phyloP scores from a whole-genome alignment of 2,113 vertebrate species.

The Otis tarda region DNA sequence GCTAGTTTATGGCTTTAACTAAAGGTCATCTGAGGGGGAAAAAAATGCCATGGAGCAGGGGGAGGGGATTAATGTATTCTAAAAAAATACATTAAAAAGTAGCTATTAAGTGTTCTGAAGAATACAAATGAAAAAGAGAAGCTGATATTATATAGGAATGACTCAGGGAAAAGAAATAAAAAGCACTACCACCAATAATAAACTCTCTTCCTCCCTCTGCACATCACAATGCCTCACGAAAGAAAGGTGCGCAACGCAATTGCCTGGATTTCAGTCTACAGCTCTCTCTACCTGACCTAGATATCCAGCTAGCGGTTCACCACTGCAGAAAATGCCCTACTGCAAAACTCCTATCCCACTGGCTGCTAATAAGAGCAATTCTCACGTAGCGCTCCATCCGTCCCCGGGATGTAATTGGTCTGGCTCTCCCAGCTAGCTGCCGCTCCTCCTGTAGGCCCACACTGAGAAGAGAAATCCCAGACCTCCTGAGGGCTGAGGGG shows the following conservation, averaged over 20 bases:
- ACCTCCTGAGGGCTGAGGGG: slow-evolving; percentile 73
- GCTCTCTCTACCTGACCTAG: slow-evolving; percentile 40
- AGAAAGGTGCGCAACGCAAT: neutral
- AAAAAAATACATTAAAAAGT: neutral
- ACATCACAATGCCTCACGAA: accelerated
- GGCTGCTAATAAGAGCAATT: slow-evolving; percentile 50
- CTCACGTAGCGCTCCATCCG: neutral
- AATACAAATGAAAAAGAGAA: neutral
- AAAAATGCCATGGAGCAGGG: neutral
- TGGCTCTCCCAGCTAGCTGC: slow-evolving; percentile 80
- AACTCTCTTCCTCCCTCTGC: neutral
- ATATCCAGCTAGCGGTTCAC: slow-evolving; percentile 20
- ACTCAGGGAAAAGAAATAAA: neutral
- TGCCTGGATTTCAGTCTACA: neutral
- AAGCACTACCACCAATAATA: neutral
- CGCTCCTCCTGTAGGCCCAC: slow-evolving; percentile 69
- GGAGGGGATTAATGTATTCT: neutral
- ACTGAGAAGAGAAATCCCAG: slow-evolving; percentile 79
- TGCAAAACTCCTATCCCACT: slow-evolving; percentile 6
- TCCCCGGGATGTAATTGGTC: slow-evolving; percentile 79
- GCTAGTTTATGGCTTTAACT: neutral
- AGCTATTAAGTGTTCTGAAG: neutral
- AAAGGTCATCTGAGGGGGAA: neutral
- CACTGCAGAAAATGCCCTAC: slow-evolving; percentile 21
- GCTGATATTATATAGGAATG: neutral